Evolutionary conservation across 2,113 vertebrate species (phyloP).

Genomic region (Scomber colias): DNA sequence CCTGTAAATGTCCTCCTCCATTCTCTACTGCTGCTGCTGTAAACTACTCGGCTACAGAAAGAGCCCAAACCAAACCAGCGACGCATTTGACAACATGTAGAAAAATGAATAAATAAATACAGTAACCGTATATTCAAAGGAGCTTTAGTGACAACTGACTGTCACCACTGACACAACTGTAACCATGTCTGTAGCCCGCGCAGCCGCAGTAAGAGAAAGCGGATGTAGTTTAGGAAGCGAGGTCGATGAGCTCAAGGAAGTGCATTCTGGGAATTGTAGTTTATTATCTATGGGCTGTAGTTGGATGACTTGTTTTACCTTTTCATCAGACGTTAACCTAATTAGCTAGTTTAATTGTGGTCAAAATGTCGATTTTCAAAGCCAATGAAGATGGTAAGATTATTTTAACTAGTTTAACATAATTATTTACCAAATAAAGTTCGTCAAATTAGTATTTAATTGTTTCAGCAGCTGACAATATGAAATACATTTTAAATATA

Average conservation of each 20-base stretch:
- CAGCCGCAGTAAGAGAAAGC: neutral
- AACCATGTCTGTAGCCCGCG: too few relatives aligned
- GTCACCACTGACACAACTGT: too few relatives aligned
- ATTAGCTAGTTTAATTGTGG: neutral
- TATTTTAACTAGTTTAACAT: neutral
- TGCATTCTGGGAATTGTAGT: conserved; percentile 67
- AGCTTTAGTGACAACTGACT: neutral
- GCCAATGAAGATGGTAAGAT: conserved; percentile 28
- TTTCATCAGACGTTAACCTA: neutral
- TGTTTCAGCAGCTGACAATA: too few relatives aligned
- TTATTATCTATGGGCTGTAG: too few relatives aligned
- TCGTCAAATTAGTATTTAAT: too few relatives aligned
- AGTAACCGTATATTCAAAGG: neutral
- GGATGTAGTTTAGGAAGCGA: conserved; percentile 26
- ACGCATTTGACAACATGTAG: conserved; percentile 41
- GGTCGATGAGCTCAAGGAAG: neutral
- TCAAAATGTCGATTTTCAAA: conserved; percentile 36
- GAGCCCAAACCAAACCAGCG: conserved; percentile 40
- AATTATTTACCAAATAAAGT: neutral
- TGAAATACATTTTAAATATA: too few relatives aligned
- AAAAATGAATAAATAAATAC: accelerated
- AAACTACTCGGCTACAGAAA: conserved; percentile 23
- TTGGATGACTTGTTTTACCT: neutral
- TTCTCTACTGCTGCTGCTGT: neutral
- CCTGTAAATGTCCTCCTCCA: conserved; percentile 61